Conservation (phyloP, 2,888 invertebrate species). For the Lypha dubia region DNA sequence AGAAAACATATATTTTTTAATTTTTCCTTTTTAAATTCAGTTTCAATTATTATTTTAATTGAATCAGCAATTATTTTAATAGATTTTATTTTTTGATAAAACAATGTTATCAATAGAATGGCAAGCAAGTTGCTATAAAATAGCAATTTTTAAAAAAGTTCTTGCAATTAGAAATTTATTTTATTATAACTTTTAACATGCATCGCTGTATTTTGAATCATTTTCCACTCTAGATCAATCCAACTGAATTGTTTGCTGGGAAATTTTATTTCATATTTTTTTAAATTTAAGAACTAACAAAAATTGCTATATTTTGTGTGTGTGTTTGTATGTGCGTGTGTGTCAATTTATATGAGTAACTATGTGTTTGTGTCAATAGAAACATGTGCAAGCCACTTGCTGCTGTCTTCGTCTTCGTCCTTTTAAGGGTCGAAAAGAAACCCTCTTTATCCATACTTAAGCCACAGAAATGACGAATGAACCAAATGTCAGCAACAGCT, state of each 20-base stretch:
- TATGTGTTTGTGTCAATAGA: conserved; percentile 57
- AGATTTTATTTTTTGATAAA: too few relatives aligned
- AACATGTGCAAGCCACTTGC: conserved; percentile 70
- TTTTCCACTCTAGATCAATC: neutral
- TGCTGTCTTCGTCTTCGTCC: conserved; percentile 60
- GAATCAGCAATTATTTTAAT: too few relatives aligned
- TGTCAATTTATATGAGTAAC: neutral
- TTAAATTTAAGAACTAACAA: conserved; percentile 16
- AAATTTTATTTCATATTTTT: conserved; percentile 1
- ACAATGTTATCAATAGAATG: too few relatives aligned
- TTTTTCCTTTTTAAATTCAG: too few relatives aligned
- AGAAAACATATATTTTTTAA: too few relatives aligned
- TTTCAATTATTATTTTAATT: too few relatives aligned
- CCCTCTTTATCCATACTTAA: conserved; percentile 65
- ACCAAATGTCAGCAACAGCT: conserved; percentile 81
- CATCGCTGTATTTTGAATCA: neutral
- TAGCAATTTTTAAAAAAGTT: too few relatives aligned
- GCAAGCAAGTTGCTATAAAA: too few relatives aligned
- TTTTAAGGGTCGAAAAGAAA: conserved; percentile 54
- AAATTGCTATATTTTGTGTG: neutral
- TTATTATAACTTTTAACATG: too few relatives aligned
- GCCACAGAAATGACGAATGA: conserved; percentile 80
- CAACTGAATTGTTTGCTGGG: neutral
- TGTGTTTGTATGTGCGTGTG: conserved; percentile 9
- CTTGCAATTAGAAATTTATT: too few relatives aligned